Evolutionary conservation across 2,888 invertebrate species (phyloP), one percentile per base, ranked within the genome.

Genomic region (Catocala fraxini): DNA sequence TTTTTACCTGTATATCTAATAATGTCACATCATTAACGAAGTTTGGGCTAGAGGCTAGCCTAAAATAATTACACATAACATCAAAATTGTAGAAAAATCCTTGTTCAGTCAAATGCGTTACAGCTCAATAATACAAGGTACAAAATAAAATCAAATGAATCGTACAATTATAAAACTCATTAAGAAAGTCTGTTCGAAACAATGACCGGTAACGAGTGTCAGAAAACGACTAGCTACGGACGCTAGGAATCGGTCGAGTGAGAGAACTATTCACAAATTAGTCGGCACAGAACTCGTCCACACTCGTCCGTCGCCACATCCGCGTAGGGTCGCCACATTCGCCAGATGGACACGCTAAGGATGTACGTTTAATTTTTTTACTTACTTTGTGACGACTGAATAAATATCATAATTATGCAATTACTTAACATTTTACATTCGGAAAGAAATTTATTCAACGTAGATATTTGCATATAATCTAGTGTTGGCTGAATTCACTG

Each of bases 241-340:
- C 56, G 55, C 75, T 82, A 77, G 73, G 79, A 86, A 85, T 85
- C 83, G 82, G 82, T 82, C 80, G 77, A 68, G 65, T 72, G 81
- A 79, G 78, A 78, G 82, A 85, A 89, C 89, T 89, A 86, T 87
- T 85, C 88, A 83, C 87, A 89, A 90, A 91, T 90, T 90, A 90
- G 89, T 89, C 84, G 79, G 74, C 77, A 80, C 80, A 77, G 73
- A 84, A 84, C 85, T 86, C 82, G 82, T 83, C 82, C 85, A 82
- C 83, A 81, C 85, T 86, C 85, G 79, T 79, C 69, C 83, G 75
- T 77, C 82, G 80, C 86, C 87, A 80, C 88, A 82, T 89, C 89
- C 88, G 84, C 58, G 65, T 70, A 83, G 74, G 82, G 83, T 65
- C 70, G 63, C 79, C 82, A 39, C 13, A 56, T 42, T 66, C 70